These are phyloP conservation scores for Gallinago stenura DNA, from an alignment of 2,797 vertebrate genomes.

Conservation along the genomic window DNA sequence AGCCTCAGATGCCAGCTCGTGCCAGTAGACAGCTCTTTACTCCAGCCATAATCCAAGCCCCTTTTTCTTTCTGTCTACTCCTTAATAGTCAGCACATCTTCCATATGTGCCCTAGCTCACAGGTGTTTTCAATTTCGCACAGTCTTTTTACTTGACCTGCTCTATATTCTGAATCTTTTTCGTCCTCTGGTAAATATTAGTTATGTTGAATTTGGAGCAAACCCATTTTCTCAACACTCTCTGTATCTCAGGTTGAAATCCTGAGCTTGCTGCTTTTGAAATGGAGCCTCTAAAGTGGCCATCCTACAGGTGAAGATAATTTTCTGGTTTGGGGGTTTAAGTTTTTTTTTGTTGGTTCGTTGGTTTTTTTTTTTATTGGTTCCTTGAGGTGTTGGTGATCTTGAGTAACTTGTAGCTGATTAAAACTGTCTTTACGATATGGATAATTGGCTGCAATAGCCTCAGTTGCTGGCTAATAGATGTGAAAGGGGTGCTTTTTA, in stretches of 20 bases:
- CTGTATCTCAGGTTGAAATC: neutral
- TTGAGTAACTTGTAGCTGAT: neutral
- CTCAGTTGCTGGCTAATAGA: neutral
- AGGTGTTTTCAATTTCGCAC: neutral
- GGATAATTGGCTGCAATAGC: neutral
- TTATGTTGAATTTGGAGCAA: slow-evolving; percentile 12
- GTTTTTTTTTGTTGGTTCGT: neutral
- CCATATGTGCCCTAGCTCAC: neutral
- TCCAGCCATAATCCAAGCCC: neutral
- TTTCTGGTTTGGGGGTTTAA: neutral
- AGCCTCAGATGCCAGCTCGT: neutral
- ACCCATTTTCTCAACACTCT: neutral
- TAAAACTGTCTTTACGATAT: neutral
- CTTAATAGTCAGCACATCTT: neutral
- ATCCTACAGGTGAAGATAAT: neutral
- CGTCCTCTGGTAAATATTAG: neutral
- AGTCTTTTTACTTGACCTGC: slow-evolving; percentile 4
- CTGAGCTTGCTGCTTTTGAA: neutral
- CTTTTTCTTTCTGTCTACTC: neutral
- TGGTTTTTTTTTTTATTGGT: neutral
- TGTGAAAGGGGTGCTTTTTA: neutral
- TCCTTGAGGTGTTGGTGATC: neutral
- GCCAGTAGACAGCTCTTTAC: neutral
- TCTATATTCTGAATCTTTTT: neutral
- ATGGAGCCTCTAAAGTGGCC: neutral